Percentiles rank a stretch among this genome's conserved stretches.
phyloP scores from a whole-genome alignment of 2,797 vertebrate genomes.

The Chaunax sp. region DNA sequence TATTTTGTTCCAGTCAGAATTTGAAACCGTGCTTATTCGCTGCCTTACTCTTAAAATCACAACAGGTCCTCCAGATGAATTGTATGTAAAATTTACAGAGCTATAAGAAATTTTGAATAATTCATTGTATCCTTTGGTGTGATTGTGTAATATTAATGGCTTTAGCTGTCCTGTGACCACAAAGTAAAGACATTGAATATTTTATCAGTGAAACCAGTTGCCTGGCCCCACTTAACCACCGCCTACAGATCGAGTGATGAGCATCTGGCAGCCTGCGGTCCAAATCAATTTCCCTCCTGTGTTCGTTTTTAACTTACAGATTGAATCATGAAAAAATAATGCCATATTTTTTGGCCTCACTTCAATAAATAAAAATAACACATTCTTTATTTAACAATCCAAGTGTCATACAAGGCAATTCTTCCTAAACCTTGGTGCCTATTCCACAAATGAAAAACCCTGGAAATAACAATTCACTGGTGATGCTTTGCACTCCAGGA shows the following conservation, averaged over 20 bases:
- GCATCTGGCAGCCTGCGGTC: conserved; percentile 61
- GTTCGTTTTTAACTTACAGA: conserved; percentile 74
- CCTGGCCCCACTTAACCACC: conserved; percentile 43
- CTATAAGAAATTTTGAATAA: conserved; percentile 72
- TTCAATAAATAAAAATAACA: conserved; percentile 52
- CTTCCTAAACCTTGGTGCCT: conserved; percentile 12
- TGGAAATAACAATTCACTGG: conserved; percentile 38
- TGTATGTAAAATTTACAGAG: conserved; percentile 56
- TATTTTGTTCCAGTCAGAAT: conserved; percentile 53
- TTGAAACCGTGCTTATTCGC: conserved; percentile 48
- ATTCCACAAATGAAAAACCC: conserved; percentile 25
- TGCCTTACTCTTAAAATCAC: conserved; percentile 53
- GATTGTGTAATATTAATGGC: conserved; percentile 79
- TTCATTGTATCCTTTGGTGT: conserved; percentile 70
- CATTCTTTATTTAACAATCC: conserved; percentile 62
- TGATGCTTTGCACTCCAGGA: conserved; percentile 14
- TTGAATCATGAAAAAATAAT: conserved; percentile 79
- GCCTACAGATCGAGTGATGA: conserved; percentile 62
- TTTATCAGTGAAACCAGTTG: conserved; percentile 62
- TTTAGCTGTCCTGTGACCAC: conserved; percentile 70
- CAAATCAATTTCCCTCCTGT: conserved; percentile 76
- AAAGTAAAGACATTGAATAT: conserved; percentile 70
- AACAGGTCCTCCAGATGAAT: conserved; percentile 66
- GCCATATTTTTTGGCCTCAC: conserved; percentile 29
- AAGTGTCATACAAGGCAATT: conserved; percentile 38